Evolutionary conservation across 2,113 vertebrate genomes (phyloP).

Genomic region (Cavia porcellus): DNA sequence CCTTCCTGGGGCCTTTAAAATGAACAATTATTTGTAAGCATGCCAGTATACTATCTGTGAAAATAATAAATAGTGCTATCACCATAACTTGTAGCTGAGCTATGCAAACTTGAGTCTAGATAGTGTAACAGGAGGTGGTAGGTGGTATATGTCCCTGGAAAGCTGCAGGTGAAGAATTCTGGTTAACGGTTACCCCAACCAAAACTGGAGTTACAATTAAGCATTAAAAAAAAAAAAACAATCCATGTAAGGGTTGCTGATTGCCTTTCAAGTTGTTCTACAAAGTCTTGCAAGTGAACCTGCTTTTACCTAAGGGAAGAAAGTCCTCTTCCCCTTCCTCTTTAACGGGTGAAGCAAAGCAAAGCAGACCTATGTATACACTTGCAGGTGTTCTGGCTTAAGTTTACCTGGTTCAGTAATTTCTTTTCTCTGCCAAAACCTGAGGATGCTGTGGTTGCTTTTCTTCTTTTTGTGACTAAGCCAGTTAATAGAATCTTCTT

Average conservation of each 20-base stretch:
- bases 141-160: not conserved
- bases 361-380: not conserved
- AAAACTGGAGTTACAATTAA: conserved; percentile 26
- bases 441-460: conserved; percentile 60
- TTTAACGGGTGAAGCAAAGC: conserved; percentile 1
- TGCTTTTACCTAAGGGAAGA: not conserved
- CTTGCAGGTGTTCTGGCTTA: conserved; percentile 68
- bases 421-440: not conserved
- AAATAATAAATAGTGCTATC: not conserved
- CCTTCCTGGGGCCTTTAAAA: not conserved
- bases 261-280: conserved; percentile 70
- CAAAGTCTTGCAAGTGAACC: conserved; percentile 48
- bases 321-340: not conserved
- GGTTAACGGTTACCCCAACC: not conserved
- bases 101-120: not conserved
- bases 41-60: not conserved
- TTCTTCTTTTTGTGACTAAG: conserved; percentile 76
- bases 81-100: not conserved
- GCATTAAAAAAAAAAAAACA: not conserved
- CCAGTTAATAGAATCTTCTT: conserved; percentile 74
- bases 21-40: not conserved
- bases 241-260: conserved; percentile 28
- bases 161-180: not conserved
- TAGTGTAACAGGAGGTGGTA: not conserved
- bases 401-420: conserved; percentile 34